Evolutionary conservation across 2,797 vertebrate genomes (phyloP).

Genomic region (Sparidentex hasta): DNA sequence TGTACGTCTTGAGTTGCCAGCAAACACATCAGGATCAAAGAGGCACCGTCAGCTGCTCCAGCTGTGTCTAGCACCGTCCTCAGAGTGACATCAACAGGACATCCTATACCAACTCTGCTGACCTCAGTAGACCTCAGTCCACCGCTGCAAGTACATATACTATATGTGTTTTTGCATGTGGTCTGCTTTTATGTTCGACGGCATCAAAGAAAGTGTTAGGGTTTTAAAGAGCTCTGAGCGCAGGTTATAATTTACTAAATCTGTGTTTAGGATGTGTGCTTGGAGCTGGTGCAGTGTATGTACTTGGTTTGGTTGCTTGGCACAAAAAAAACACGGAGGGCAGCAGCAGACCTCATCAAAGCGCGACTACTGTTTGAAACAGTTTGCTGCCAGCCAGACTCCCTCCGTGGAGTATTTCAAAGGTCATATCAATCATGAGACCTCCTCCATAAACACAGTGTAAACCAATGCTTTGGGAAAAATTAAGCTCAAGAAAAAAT

Average conservation of each 20-base stretch:
- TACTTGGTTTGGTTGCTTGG: slow-evolving; percentile 41
- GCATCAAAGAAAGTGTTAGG: slow-evolving; percentile 69
- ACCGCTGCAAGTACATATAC: slow-evolving; percentile 20
- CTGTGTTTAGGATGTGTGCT: slow-evolving; percentile 59
- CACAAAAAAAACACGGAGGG: slow-evolving; percentile 64
- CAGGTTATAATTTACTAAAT: slow-evolving; percentile 69
- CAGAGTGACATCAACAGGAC: slow-evolving; percentile 64
- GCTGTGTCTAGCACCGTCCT: slow-evolving; percentile 52
- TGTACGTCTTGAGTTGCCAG: slow-evolving; percentile 7
- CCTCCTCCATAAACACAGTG: slow-evolving; percentile 25
- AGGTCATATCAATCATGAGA: slow-evolving; percentile 59
- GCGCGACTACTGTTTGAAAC: slow-evolving; percentile 63
- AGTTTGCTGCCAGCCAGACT: slow-evolving; percentile 37
- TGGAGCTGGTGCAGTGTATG: slow-evolving; percentile 41
- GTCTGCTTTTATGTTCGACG: slow-evolving; percentile 60
- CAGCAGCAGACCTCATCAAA: slow-evolving; percentile 74
- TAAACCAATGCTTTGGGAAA: background rate
- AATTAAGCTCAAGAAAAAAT: slow-evolving; percentile 11
- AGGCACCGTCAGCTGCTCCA: slow-evolving; percentile 37
- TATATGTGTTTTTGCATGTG: slow-evolving; percentile 22
- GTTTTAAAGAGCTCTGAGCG: slow-evolving; percentile 60
- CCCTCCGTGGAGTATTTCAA: slow-evolving; percentile 54
- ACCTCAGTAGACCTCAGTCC: slow-evolving; percentile 56
- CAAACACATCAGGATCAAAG: slow-evolving; percentile 51
- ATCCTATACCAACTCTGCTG: slow-evolving; percentile 61